Conservation (phyloP, 2,797 vertebrate species). For the Amblyraja radiata region DNA sequence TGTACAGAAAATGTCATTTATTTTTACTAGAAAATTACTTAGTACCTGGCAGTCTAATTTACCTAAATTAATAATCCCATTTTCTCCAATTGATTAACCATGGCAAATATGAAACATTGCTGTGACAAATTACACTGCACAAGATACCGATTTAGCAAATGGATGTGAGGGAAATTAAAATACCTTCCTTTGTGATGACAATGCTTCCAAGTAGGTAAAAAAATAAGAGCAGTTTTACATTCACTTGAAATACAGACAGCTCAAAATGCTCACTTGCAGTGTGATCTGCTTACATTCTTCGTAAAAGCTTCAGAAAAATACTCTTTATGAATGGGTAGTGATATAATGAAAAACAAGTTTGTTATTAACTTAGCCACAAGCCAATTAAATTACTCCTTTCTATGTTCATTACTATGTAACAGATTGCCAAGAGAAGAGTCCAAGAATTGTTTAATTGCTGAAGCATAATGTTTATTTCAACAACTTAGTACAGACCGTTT, state of each 20-base stretch:
- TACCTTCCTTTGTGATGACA: neutral
- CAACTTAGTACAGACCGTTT: neutral
- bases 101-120: neutral
- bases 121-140: neutral
- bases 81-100: neutral
- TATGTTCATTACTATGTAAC: neutral
- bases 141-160: neutral
- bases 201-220: neutral
- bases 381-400: neutral
- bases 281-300: neutral
- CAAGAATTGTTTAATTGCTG: constrained; percentile 2
- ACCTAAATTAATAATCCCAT: neutral
- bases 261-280: neutral
- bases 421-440: neutral
- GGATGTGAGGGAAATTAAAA: neutral
- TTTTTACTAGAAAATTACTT: neutral
- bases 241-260: neutral
- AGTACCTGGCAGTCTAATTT: neutral
- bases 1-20: neutral
- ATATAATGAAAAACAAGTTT: neutral
- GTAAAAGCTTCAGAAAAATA: neutral
- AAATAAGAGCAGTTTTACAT: neutral
- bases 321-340: neutral
- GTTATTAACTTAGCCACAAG: neutral
- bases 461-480: neutral